Evolutionary conservation across 2,113 vertebrate species (phyloP).

Genomic region (Rhinoptilus africanus): DNA sequence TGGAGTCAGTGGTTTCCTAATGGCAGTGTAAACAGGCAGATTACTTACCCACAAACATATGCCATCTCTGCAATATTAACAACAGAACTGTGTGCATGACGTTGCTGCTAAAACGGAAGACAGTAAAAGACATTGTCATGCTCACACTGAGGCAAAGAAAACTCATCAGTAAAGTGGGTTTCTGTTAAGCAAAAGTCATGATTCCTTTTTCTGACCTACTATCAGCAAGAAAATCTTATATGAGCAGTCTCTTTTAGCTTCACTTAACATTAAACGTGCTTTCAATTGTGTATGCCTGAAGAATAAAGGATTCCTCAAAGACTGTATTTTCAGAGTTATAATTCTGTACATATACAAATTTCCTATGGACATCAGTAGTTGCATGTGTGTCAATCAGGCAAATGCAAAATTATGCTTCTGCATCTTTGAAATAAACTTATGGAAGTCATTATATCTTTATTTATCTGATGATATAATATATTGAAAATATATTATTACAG

Average conservation of each 20-base stretch:
- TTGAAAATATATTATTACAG: not conserved
- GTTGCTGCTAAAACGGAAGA: not conserved
- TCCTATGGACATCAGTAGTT: not conserved
- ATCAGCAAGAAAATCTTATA: not conserved
- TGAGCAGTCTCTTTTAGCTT: not conserved
- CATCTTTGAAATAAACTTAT: not conserved
- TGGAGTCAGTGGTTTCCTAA: conserved; percentile 20
- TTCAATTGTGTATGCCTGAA: not conserved
- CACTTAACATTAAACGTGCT: not conserved
- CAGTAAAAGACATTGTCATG: not conserved
- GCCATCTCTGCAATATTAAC: not conserved
- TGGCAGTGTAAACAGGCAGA: not conserved
- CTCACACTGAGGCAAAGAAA: not conserved
- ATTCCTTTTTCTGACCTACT: not conserved
- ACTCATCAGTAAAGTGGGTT: not conserved
- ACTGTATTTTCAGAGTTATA: not conserved
- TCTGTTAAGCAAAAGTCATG: not conserved
- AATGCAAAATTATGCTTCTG: not conserved
- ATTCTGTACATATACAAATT: not conserved
- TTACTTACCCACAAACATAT: not conserved
- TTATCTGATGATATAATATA: not conserved
- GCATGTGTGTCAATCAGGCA: not conserved
- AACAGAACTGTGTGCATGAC: not conserved
- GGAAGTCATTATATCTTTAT: not conserved
- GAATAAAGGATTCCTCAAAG: not conserved